Evolutionary conservation across 92 coral and sea anemone species (phyloP).

Genomic region (Galaxea fascicularis): DNA sequence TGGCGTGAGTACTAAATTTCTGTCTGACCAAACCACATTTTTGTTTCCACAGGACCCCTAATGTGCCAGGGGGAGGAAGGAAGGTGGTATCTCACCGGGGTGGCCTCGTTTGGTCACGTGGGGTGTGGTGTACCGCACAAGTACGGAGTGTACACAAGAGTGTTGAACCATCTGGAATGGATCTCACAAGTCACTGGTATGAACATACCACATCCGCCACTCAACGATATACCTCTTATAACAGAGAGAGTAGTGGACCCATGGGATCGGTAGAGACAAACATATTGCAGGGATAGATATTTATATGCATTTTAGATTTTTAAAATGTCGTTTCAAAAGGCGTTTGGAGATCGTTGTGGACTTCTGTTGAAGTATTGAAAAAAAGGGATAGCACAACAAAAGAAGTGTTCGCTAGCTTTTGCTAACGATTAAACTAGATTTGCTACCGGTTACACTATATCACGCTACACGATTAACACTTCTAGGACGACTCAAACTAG

Average conservation of each 20-base stretch:
- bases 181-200: slow-evolving; percentile 74
- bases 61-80: slow-evolving; percentile 82
- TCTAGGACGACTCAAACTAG: no score
- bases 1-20: background rate
- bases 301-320: background rate
- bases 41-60: slow-evolving; percentile 79
- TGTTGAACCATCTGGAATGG: slow-evolving; percentile 76
- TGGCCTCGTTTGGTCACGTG: slow-evolving; percentile 93
- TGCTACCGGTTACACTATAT: no score
- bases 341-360: no score
- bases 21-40: background rate
- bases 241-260: slow-evolving; percentile 2
- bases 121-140: slow-evolving; percentile 93
- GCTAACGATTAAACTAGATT: no score
- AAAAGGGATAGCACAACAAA: no score
- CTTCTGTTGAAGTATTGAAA: no score
- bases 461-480: no score
- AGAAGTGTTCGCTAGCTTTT: no score
- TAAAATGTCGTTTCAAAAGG: background rate
- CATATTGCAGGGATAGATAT: background rate
- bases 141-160: slow-evolving; percentile 87
- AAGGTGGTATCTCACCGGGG: slow-evolving; percentile 93
- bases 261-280: background rate
- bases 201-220: slow-evolving; percentile 25
- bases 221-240: slow-evolving; percentile 8